Evolutionary conservation across 2,888 invertebrate genomes (phyloP).

Genomic region (Diaperis boleti): DNA sequence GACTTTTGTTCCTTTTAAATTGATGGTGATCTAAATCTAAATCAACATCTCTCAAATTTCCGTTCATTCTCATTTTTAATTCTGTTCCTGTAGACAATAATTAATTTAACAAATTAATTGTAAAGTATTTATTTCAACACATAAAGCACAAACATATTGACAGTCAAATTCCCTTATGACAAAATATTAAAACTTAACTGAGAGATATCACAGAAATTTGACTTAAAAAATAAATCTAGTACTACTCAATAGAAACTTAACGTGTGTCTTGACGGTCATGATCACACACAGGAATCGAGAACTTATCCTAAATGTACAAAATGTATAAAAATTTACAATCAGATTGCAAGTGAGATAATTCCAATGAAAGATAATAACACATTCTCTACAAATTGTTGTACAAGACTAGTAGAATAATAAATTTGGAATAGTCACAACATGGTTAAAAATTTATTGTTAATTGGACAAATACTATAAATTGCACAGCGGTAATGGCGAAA

Average conservation of each 20-base stretch:
- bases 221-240: constrained; percentile 47
- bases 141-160: constrained; percentile 38
- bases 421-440: constrained; percentile 45
- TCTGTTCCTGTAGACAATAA: not conserved
- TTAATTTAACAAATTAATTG: constrained; percentile 2
- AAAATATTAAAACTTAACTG: constrained; percentile 47
- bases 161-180: constrained; percentile 46
- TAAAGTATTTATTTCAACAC: constrained; percentile 43
- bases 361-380: not conserved
- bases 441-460: constrained; percentile 40
- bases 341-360: not conserved
- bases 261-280: constrained; percentile 10
- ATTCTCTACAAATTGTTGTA: not conserved
- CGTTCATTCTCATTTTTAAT: no score
- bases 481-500: constrained; percentile 19
- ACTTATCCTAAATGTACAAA: constrained; percentile 20
- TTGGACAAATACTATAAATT: constrained; percentile 46
- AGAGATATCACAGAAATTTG: constrained; percentile 60
- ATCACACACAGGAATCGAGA: constrained; percentile 27
- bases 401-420: constrained; percentile 33
- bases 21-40: no score
- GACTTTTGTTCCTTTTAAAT: no score
- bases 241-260: constrained; percentile 24
- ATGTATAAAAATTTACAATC: constrained; percentile 14
- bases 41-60: no score